Percentiles rank a stretch among this genome's conserved stretches.
These are phyloP conservation scores for Lagorchestes hirsutus DNA, from an alignment of 2,797 vertebrate species.

Conservation along the genomic window DNA sequence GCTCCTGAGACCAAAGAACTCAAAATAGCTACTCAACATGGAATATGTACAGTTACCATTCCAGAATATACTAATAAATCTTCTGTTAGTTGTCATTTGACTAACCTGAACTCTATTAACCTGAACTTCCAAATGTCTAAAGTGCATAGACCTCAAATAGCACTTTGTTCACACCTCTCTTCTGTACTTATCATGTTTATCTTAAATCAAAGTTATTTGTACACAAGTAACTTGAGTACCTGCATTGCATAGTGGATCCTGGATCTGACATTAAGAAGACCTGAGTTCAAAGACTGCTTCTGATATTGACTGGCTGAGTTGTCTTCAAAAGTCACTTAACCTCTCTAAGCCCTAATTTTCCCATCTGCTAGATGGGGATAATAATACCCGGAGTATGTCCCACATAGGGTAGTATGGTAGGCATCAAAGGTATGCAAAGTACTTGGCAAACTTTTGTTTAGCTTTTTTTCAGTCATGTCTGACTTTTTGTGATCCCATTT, in stretches of 20 bases:
- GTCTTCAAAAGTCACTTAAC: not conserved
- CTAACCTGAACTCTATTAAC: not conserved
- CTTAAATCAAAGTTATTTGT: not conserved
- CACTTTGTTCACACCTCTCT: not conserved
- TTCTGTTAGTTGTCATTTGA: not conserved
- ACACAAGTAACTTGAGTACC: not conserved
- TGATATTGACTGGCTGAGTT: not conserved
- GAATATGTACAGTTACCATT: not conserved
- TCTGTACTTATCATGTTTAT: not conserved
- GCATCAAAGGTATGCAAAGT: not conserved
- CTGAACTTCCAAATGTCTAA: not conserved
- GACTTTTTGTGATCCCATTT: not conserved
- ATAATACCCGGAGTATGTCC: slow-evolving; percentile 15
- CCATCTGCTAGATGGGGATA: slow-evolving; percentile 33
- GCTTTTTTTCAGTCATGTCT: not conserved
- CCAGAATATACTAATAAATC: not conserved
- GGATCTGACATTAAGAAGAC: not conserved
- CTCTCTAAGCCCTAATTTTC: slow-evolving; percentile 34
- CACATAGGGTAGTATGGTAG: not conserved
- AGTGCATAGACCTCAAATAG: not conserved
- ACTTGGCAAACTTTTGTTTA: not conserved
- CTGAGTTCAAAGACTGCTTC: not conserved
- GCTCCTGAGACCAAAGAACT: not conserved
- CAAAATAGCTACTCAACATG: not conserved
- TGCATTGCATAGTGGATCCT: not conserved